phyloP scores from a whole-genome alignment of 2,888 invertebrate genomes.

The Agrochola circellaris region DNA sequence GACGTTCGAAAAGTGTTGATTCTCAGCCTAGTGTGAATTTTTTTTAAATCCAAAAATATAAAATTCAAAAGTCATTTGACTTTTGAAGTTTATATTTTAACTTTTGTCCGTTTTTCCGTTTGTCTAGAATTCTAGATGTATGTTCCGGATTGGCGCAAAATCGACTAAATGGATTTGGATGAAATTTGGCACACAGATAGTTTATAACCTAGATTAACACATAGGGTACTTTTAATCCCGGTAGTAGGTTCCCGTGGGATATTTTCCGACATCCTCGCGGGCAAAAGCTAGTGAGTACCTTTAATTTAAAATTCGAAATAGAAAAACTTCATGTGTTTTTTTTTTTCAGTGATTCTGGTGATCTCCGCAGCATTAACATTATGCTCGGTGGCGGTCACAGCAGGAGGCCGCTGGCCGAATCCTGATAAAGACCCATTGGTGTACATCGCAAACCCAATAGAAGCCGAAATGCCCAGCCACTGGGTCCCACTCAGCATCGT shows the following conservation, averaged over 20 bases:
- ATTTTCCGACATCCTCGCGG: neutral
- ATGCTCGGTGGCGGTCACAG: conserved; percentile 18
- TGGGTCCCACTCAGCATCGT: conserved; percentile 78
- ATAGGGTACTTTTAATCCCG: neutral
- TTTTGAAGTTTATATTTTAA: too few relatives aligned
- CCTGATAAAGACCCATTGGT: conserved; percentile 72
- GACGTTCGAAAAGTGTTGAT: too few relatives aligned
- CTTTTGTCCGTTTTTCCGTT: neutral
- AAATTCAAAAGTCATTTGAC: too few relatives aligned
- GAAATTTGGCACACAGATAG: too few relatives aligned
- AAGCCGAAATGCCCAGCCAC: conserved; percentile 78
- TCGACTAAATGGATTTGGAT: neutral
- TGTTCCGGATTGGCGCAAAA: neutral
- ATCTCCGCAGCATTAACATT: conserved; percentile 41
- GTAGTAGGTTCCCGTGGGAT: neutral
- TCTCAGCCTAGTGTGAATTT: too few relatives aligned
- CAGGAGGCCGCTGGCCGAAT: conserved; percentile 56
- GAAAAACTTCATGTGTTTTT: neutral
- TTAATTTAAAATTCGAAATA: neutral
- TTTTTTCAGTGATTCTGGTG: conserved; percentile 63
- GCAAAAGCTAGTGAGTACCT: neutral
- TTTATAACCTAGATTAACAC: too few relatives aligned
- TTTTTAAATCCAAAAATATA: too few relatives aligned
- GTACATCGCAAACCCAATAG: conserved; percentile 78
- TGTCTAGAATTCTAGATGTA: neutral